These are phyloP conservation scores for Lontra canadensis DNA, from an alignment of 2,113 vertebrate genomes.

Conservation along the genomic window DNA sequence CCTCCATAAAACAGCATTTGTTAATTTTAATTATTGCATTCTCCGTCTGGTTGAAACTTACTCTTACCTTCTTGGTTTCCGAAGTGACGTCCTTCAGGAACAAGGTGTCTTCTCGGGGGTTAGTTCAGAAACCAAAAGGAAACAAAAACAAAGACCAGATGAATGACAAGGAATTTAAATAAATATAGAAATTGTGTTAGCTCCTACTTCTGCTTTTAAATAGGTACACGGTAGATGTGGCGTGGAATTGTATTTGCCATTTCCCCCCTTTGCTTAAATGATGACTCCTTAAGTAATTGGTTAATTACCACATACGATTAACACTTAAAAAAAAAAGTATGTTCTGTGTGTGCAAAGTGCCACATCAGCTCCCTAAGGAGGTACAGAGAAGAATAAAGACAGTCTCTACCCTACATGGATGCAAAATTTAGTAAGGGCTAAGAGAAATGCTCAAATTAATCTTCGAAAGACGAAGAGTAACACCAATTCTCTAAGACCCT, in stretches of 20 bases:
- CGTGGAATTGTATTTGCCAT: background rate
- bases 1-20: background rate
- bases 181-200: background rate
- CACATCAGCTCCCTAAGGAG: background rate
- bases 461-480: background rate
- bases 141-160: constrained; percentile 28
- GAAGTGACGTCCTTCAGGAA: constrained; percentile 35
- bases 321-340: background rate
- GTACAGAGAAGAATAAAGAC: background rate
- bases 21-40: background rate
- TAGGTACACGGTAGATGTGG: background rate
- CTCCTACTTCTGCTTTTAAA: constrained; percentile 5
- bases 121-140: constrained; percentile 46
- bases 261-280: background rate
- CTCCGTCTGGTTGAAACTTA: background rate
- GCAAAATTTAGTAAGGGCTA: background rate
- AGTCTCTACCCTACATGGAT: background rate
- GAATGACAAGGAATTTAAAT: background rate
- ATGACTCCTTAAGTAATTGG: background rate
- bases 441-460: background rate
- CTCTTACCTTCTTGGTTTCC: constrained; percentile 59
- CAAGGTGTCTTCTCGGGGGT: background rate
- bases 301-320: background rate
- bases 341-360: background rate
- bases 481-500: background rate